Percentiles rank a stretch among this genome's conserved stretches.
These are phyloP conservation scores for Lathronympha strigana DNA, from an alignment of 2,888 invertebrate genomes.

Conservation along the genomic window DNA sequence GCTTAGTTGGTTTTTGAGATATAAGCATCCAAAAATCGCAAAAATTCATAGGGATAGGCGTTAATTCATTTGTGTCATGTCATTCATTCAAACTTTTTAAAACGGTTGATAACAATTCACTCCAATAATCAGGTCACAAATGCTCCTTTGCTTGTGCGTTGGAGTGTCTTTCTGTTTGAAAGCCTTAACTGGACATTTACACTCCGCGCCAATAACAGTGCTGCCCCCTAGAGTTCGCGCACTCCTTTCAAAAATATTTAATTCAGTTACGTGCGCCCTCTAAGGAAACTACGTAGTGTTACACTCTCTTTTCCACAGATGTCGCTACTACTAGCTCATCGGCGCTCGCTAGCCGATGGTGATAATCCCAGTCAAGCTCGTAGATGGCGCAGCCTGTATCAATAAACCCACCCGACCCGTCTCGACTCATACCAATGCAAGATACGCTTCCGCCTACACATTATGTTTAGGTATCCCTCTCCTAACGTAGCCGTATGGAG, in stretches of 20 bases:
- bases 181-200: too few relatives aligned
- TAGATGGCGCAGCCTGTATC: constrained; percentile 31
- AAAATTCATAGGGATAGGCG: too few relatives aligned
- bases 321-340: background rate
- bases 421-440: constrained; percentile 25
- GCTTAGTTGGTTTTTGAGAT: too few relatives aligned
- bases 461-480: constrained; percentile 38
- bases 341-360: background rate
- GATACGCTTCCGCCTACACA: constrained; percentile 38
- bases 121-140: too few relatives aligned
- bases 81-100: too few relatives aligned
- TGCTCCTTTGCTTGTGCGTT: too few relatives aligned
- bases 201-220: too few relatives aligned
- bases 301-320: background rate
- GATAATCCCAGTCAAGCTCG: background rate
- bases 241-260: background rate
- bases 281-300: background rate
- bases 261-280: constrained; percentile 17
- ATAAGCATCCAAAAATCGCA: too few relatives aligned
- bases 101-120: too few relatives aligned
- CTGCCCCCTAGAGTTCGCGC: too few relatives aligned
- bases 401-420: constrained; percentile 16
- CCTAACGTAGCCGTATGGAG: constrained; percentile 37
- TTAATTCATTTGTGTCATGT: too few relatives aligned
- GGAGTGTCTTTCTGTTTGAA: too few relatives aligned